phyloP scores from a whole-genome alignment of 37 sponge, comb jelly and placozoan species.

The Petrosia ficiformis region DNA sequence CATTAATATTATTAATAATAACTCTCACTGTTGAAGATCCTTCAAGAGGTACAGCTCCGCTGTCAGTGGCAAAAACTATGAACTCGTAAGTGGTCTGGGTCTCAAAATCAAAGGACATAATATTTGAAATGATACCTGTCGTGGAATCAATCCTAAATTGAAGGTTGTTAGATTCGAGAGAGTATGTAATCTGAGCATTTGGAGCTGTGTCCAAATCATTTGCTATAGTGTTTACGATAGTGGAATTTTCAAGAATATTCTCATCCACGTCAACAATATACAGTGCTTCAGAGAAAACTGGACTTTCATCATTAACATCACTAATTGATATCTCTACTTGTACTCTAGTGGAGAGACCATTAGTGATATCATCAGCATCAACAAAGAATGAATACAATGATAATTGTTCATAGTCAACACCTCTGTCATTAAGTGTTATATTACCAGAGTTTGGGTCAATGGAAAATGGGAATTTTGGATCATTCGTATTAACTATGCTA shows the following conservation, averaged over 20 bases:
- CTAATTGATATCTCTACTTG: slow-evolving; percentile 25
- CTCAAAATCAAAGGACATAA: slow-evolving; percentile 16
- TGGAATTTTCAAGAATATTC: not conserved
- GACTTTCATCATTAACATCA: slow-evolving; percentile 71
- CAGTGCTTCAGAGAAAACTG: slow-evolving; percentile 29
- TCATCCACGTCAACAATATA: slow-evolving; percentile 24
- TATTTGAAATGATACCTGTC: slow-evolving; percentile 14
- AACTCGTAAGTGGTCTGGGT: slow-evolving; percentile 16
- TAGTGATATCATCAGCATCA: slow-evolving; percentile 14
- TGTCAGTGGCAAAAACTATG: slow-evolving; percentile 33
- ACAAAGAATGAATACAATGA: slow-evolving; percentile 25
- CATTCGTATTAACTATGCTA: slow-evolving; percentile 11
- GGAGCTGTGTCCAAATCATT: slow-evolving; percentile 52
- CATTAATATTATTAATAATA: slow-evolving; percentile 29
- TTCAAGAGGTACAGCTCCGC: slow-evolving; percentile 25
- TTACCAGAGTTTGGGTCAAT: slow-evolving; percentile 43
- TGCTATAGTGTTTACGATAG: slow-evolving; percentile 40
- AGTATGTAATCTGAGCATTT: slow-evolving; percentile 59
- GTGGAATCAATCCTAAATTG: slow-evolving; percentile 33
- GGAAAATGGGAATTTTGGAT: slow-evolving; percentile 25
- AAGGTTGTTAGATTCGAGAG: not conserved
- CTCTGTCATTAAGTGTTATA: slow-evolving; percentile 52
- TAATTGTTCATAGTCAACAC: slow-evolving; percentile 55
- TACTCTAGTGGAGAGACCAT: slow-evolving; percentile 27
- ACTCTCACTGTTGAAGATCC: slow-evolving; percentile 32